phyloP scores from a whole-genome alignment of 2,113 vertebrate genomes.

The Phoenicopterus ruber region DNA sequence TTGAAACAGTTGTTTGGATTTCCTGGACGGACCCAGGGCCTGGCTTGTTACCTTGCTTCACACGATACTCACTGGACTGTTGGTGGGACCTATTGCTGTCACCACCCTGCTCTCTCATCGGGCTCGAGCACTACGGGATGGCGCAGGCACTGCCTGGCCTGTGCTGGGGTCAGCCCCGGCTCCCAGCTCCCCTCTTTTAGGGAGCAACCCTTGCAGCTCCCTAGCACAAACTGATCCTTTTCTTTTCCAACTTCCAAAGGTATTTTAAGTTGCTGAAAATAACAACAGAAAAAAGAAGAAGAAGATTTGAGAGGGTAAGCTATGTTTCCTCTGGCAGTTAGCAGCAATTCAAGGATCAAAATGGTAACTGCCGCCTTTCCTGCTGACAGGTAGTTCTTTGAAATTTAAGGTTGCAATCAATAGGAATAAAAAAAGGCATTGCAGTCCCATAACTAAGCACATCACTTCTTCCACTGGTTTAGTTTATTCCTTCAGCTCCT shows the following conservation, averaged over 20 bases:
- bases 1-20: background rate
- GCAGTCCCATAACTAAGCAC: background rate
- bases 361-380: background rate
- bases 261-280: background rate
- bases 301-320: background rate
- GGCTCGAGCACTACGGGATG: background rate
- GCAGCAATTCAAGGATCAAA: background rate
- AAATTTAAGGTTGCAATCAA: background rate
- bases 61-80: no score
- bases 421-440: background rate
- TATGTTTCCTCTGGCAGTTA: background rate
- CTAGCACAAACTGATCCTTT: background rate
- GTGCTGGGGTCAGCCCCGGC: background rate
- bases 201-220: background rate
- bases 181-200: background rate
- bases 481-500: background rate
- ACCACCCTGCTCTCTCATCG: fast-evolving
- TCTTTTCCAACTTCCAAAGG: background rate
- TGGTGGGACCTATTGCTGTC: background rate
- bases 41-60: background rate
- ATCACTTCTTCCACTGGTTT: background rate
- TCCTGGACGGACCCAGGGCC: background rate
- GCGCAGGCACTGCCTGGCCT: background rate
- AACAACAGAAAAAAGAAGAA: background rate
- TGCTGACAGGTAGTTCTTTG: background rate